Base-by-base conservation (phyloP, 2,113 vertebrate genomes). In the Garra rufa region DNA sequence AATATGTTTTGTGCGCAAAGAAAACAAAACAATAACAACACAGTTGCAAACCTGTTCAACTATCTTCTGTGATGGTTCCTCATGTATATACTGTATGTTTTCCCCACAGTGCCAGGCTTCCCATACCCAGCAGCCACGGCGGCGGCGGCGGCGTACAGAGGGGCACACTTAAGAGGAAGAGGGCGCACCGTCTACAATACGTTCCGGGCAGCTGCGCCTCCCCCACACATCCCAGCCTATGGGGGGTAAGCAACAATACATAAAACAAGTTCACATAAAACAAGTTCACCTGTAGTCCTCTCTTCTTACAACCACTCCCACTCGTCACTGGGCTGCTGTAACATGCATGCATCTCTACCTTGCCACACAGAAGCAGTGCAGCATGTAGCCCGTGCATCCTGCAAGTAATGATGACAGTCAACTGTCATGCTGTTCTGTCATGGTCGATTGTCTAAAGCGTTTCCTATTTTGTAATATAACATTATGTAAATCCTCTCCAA, bases 141-240 rank as follows among this genome's bases (percentile, higher is more conserved):
- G 0, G 96, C 96, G 0, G 96, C 96, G 8, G 97, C 97, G 15
- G 96, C 97, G 0, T 99, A 98, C 94, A 94, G 97, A 96, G 97
- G 97, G 86, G 96, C 97, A 11, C 97, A 99, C 79, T 95, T 97
- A 93, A 92, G 97, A 91, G 97, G 97, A 87, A 94, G 97, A 86
- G 97, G 97, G 61, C 96, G 97, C 89, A 96, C 97, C 0, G 96
- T 99, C 82, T 99, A 98, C 94, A 99, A 99, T 92, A 96, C 97
- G 6, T 98, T 99, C 87, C 94, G 97, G 63, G 96, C 97, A 1
- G 97, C 97, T 0, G 96, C 97, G 0, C 97, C 97, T 15, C 96
- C 97, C 0, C 96, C 97, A 78, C 96, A 98, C 0, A 98, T 99
- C 89, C 97, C 97, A 73, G 95, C 97, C 84, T 99, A 99, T 0